Conservation (phyloP, 1,140 invertebrate genomes). For the Cotesia typhae region DNA sequence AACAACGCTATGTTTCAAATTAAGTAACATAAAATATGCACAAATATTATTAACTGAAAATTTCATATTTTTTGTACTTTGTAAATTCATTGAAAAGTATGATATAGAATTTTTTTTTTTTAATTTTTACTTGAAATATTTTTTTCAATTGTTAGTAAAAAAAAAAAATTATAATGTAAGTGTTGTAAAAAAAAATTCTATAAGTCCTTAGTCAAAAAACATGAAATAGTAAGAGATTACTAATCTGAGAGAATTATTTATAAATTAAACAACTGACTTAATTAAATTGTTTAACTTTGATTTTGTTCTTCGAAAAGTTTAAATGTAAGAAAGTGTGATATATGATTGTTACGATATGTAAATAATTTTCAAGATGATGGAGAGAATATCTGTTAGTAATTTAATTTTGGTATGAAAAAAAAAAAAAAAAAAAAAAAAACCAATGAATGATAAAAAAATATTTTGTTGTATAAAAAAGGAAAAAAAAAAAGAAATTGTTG, state of each 20-base stretch:
- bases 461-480: slow-evolving; percentile 58
- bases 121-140: slow-evolving; percentile 30
- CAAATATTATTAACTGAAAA: slow-evolving; percentile 35
- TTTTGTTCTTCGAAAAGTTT: slow-evolving; percentile 31
- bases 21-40: slow-evolving; percentile 30
- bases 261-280: no score
- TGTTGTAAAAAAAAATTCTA: slow-evolving; percentile 2
- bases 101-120: slow-evolving; percentile 28
- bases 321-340: slow-evolving; percentile 60
- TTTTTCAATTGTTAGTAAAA: slow-evolving; percentile 14
- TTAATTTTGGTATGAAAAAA: slow-evolving; percentile 28
- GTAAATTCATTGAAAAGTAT: slow-evolving; percentile 32
- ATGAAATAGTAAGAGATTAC: no score
- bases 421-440: slow-evolving; percentile 23
- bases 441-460: slow-evolving; percentile 45
- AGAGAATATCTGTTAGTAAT: slow-evolving; percentile 29
- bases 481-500: slow-evolving; percentile 53
- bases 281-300: no score
- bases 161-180: neutral
- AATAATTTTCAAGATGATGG: slow-evolving; percentile 43
- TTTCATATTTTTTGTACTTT: slow-evolving; percentile 54
- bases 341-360: slow-evolving; percentile 48
- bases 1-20: slow-evolving; percentile 3
- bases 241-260: no score
- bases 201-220: neutral